These are phyloP conservation scores for Lordiphosa clarofinis DNA, from an alignment of 1,140 invertebrate species.

Conservation along the genomic window DNA sequence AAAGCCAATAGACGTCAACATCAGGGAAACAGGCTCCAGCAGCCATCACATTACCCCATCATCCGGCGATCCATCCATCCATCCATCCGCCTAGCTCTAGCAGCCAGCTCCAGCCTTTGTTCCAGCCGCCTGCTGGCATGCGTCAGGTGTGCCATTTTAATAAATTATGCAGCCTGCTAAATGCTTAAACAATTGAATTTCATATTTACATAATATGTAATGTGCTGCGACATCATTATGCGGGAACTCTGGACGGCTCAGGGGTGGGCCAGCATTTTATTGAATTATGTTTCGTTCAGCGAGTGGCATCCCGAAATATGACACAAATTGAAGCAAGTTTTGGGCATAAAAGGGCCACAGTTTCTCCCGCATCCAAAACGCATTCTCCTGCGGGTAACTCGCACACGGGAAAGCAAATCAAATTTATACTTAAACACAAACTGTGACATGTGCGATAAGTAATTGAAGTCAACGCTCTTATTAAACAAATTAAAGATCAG, in stretches of 20 bases:
- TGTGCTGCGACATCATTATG: conserved; percentile 77
- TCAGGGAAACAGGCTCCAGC: conserved; percentile 37
- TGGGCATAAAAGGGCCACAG: conserved; percentile 5
- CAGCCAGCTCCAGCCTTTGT: conserved; percentile 18
- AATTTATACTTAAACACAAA: too few relatives aligned
- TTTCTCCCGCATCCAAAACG: too few relatives aligned
- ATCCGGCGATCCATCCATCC: neutral
- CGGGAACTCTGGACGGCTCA: conserved; percentile 22
- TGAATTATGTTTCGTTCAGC: conserved; percentile 59
- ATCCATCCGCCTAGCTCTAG: neutral
- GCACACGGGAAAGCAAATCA: too few relatives aligned
- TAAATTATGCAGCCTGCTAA: conserved; percentile 77
- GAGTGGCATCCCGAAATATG: conserved; percentile 60
- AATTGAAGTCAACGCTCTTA: too few relatives aligned
- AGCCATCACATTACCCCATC: conserved; percentile 27
- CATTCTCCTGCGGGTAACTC: too few relatives aligned
- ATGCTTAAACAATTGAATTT: conserved; percentile 78
- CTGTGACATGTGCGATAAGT: too few relatives aligned
- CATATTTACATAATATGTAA: conserved; percentile 78
- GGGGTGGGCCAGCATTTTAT: conserved; percentile 42
- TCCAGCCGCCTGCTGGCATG: conserved; percentile 55
- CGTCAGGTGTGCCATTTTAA: conserved; percentile 77
- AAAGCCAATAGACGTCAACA: conserved; percentile 72
- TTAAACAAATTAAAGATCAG: too few relatives aligned
- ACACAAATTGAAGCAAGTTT: conserved; percentile 58